Conservation (phyloP, 2,797 vertebrate genomes). For the Pempheris klunzingeri region DNA sequence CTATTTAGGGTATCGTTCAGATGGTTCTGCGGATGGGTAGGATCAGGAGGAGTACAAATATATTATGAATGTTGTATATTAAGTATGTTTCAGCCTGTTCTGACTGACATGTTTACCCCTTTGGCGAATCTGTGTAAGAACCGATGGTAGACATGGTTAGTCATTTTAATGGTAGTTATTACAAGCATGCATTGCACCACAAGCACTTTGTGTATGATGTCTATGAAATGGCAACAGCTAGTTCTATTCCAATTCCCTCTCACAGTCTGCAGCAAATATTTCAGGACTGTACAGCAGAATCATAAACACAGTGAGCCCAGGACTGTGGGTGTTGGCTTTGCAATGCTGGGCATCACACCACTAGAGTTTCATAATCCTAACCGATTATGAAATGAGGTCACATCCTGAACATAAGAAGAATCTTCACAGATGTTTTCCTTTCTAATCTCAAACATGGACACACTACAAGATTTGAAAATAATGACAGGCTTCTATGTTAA, state of each 20-base stretch:
- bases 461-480: no score
- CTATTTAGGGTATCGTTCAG: neutral
- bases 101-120: constrained; percentile 34
- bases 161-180: constrained; percentile 27
- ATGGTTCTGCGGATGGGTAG: neutral
- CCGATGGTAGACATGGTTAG: neutral
- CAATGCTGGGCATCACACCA: neutral
- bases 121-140: constrained; percentile 11
- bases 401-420: no score
- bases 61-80: constrained; percentile 5
- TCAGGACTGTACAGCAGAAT: neutral
- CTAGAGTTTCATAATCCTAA: no score
- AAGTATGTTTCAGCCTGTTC: constrained; percentile 12
- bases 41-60: constrained; percentile 11
- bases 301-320: neutral
- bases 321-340: neutral
- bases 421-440: no score
- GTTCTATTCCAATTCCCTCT: neutral
- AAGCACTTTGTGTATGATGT: neutral
- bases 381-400: no score
- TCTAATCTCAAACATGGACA: no score
- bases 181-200: neutral
- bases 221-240: neutral
- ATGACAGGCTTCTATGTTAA: no score
- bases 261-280: neutral